Conservation (phyloP, 2,797 vertebrate species). For the Alauda arvensis region DNA sequence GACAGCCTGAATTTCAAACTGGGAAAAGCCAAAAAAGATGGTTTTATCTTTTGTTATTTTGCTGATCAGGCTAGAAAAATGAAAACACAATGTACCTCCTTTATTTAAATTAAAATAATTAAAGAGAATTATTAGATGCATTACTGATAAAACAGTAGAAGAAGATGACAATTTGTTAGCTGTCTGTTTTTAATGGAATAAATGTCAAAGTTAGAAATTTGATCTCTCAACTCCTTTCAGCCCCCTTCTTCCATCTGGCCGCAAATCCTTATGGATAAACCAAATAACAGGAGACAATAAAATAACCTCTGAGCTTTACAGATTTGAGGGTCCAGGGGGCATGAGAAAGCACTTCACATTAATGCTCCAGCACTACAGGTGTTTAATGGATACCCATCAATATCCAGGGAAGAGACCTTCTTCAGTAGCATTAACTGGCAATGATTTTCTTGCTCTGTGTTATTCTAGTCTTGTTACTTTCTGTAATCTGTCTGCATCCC, state of each 20-base stretch:
- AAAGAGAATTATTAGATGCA: neutral
- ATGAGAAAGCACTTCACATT: neutral
- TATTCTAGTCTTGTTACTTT: neutral
- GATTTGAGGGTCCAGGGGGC: neutral
- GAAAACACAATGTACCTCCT: neutral
- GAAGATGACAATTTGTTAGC: neutral
- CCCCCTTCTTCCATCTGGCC: neutral
- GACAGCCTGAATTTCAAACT: neutral
- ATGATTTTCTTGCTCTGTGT: neutral
- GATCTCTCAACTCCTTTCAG: neutral
- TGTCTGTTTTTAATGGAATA: neutral
- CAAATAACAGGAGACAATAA: neutral
- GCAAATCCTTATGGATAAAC: neutral
- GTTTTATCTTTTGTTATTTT: neutral
- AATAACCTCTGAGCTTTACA: neutral
- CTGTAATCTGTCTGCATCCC: neutral
- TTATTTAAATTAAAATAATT: neutral
- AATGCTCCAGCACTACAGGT: neutral
- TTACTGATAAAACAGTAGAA: slow-evolving; percentile 10
- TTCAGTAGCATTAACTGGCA: neutral
- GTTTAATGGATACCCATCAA: neutral
- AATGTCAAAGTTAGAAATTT: neutral
- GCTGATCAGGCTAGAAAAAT: neutral
- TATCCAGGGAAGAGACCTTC: neutral
- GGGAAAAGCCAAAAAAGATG: neutral